Evolutionary conservation across 92 coral and sea anemone genomes (phyloP), one percentile per base, ranked within the genome.

Genomic region (Plumapathes pennacea): DNA sequence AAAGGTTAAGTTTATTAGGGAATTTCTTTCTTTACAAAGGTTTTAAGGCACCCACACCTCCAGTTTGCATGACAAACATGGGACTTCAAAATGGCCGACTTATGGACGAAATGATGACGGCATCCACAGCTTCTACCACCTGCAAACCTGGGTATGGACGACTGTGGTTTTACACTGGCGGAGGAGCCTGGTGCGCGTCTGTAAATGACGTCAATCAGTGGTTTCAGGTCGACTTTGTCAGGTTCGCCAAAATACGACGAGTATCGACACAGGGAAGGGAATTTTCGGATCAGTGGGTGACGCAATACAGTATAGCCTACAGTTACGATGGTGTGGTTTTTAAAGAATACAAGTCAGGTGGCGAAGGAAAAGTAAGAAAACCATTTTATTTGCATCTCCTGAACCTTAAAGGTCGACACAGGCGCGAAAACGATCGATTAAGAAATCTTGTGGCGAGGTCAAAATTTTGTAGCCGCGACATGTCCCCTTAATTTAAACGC

Each of bases 211-310:
- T 24, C 13, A 41, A 54, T 18, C 57, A 78, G 31, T 78, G 85
- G 85, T 36, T 78, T 20, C 18, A 38, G 38, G 47, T 71, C 17
- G 85, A 78, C 47, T 62, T 78, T 31, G 85, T 78, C 39, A 74
- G 79, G 0, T 25, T 48, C 68, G 40, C 85, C 32, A 69, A 54
- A 25, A 36, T 78, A 39, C 61, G 74, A 28, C 59, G 64, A 2
- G 44, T 78, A 7, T 78, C 85, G 4, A 71, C 85, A 5, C 85
- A 78, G 25, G 85, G 85, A 20, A 66, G 85, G 37, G 54, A 64
- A 30, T 54, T 70, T 54, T 22, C 54, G n/a, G 54, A 36, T 26
- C 81, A 79, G 30, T 79, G 85, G 85, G 85, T 79, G 7, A 71
- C 55, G 62, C 26, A 52, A 10, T 79, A 79, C 68, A 72, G 38